Evolutionary conservation across 35 echinoderm and acorn worm species (phyloP), one percentile per base, ranked within the genome.

Genomic region (Ophiothrix spiculata): DNA sequence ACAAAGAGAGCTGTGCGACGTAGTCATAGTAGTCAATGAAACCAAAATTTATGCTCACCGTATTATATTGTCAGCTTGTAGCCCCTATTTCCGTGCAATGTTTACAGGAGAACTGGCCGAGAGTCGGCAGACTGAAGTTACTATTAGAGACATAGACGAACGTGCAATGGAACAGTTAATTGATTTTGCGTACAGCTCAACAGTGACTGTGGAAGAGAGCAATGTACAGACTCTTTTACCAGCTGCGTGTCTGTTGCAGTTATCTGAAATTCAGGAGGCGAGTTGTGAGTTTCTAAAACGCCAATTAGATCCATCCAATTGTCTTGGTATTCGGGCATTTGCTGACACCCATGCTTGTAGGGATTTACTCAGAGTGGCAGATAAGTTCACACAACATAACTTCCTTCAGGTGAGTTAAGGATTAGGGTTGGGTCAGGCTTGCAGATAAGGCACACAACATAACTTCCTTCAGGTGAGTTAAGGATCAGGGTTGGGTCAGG

Each of bases 1-100:
- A 77, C 96, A 94, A 69, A 81, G 92, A 64, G 96, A 99, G 76
- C 96, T 99, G 60, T 99, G 96, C 76, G 96, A 99, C 75, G 96
- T 99, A 38, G 92, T 94, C 36, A 94, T 99, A 41, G 80, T 87
- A 16, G 92, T 94, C 36, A 86, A 91, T 34, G 89, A 94, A 34
- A 99, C 76, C 28, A 93, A 93, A 81, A 99, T 99, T 37, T 99
- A 91, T 80, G 96, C 96, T 16, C 96, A 99, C 40, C 86, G 96
- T n/a, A 99, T 99, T 33, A 94, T 99, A 33, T 56, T 99, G 79
- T 99, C 96, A 0, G 96, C 96, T 1, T 94, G 92, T 81, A 99
- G 96, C 56, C 96, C 96, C 0, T 99, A 99, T 56, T 99, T 99
- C 74, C 92, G 89, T 49, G 96, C 96, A 49, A 99, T 99, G 96